Evolutionary conservation across 1,140 invertebrate genomes (phyloP).

Genomic region (Dysdera silvatica): DNA sequence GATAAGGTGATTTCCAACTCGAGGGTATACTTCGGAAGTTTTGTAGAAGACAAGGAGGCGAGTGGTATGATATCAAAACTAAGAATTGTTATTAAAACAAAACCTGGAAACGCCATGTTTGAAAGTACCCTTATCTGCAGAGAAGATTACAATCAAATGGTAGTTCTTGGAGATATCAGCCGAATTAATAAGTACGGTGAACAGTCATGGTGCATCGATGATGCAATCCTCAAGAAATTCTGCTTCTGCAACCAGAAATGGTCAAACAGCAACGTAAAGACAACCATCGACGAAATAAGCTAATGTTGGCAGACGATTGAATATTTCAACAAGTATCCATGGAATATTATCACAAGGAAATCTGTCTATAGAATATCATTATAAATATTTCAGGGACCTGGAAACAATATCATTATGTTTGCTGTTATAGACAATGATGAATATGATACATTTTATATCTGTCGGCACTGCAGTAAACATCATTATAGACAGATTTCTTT

Average conservation of each 20-base stretch:
- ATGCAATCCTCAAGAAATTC: conserved; percentile 61
- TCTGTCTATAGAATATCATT: too few relatives aligned
- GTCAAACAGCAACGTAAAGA: too few relatives aligned
- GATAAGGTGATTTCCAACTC: conserved; percentile 8
- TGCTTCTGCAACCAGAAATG: conserved; percentile 41
- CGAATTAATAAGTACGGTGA: conserved; percentile 67
- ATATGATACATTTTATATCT: too few relatives aligned
- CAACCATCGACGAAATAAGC: too few relatives aligned
- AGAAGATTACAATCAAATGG: conserved; percentile 40
- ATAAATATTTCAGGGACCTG: too few relatives aligned
- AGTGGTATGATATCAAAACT: conserved; percentile 6
- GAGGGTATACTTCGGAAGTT: not conserved
- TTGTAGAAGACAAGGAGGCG: not conserved
- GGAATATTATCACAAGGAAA: too few relatives aligned
- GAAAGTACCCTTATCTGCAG: conserved; percentile 56
- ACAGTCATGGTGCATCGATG: conserved; percentile 65
- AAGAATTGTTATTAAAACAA: conserved; percentile 52
- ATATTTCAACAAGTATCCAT: too few relatives aligned
- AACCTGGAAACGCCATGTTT: conserved; percentile 62
- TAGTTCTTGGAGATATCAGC: conserved; percentile 53
- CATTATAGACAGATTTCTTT: too few relatives aligned
- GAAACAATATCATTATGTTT: too few relatives aligned
- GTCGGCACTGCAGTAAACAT: too few relatives aligned
- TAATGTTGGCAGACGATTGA: too few relatives aligned
- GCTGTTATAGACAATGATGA: too few relatives aligned